Base-by-base conservation (phyloP, 1,140 invertebrate genomes). In the Drosophila busckii region DNA sequence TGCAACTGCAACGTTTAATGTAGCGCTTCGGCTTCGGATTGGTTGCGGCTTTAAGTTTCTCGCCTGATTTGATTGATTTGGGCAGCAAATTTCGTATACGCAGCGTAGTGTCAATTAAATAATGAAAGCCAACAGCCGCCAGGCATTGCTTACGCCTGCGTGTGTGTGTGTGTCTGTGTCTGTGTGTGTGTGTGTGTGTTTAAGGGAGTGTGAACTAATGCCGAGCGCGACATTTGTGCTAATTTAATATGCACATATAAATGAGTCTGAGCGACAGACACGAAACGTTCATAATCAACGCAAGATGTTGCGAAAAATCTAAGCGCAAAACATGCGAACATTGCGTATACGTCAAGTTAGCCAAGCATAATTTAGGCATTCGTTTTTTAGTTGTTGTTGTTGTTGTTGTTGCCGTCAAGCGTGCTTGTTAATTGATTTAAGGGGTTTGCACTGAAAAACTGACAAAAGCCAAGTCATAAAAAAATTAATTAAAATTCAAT, bases 201-300 rank as follows among this genome's bases (percentile, higher is more conserved):
- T 17, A 15, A 19, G 22, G 15, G 9, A 12, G 67, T 70, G 55
- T 56, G 50, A 71, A 71, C 68, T 67, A 71, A 71, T 71, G 50
- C 62, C 61, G 62, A 44, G 50, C 56, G 56, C 68, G 58, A 67
- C 69, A 63, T 63, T 73, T 63, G 25, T 31, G 42, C 58, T 73
- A 63, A 73, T 67, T 73, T 63, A 73, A 73, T 73, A 73, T 73
- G 69, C 69, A 73, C 69, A 73, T 73, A 73, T 58, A 73, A 73
- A 73, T 73, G 67, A 73, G 69, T 63, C 26, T 63, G 40, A 52
- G 46, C 38, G 62, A 28, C 42, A 48, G 31, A 17, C 25, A 25
- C 10, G 15, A 28, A 22, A 29, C 6, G 20, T 46, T n/a, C n/a
- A n/a, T n/a, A n/a, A n/a, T n/a, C n/a, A n/a, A n/a, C 49, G 63